These are phyloP conservation scores for Stictonetta naevosa DNA, from an alignment of 2,113 vertebrate genomes.

Conservation along the genomic window DNA sequence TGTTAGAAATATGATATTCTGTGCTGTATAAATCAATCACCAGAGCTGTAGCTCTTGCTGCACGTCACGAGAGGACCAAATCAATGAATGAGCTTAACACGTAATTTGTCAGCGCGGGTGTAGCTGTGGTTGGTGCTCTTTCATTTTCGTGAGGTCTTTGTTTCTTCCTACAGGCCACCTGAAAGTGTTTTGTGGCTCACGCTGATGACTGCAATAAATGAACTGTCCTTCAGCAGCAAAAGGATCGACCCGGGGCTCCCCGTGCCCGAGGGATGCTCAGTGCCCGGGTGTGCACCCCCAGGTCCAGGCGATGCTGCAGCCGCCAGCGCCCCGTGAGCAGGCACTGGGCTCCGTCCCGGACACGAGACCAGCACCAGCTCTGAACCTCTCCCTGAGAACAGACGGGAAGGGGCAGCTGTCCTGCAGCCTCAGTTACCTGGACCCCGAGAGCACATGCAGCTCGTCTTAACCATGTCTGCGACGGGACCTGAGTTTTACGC, in stretches of 20 bases:
- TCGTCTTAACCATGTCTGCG: rapidly evolving
- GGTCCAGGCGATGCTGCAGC: not conserved
- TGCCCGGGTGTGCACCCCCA: rapidly evolving
- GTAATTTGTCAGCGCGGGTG: rapidly evolving
- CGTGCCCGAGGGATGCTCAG: rapidly evolving
- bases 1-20: not conserved
- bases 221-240: not conserved
- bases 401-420: not conserved
- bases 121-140: too few relatives aligned
- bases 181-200: not conserved
- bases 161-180: not conserved
- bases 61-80: not conserved
- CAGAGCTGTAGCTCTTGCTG: not conserved
- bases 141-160: not conserved
- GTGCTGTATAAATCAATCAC: not conserved
- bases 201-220: not conserved
- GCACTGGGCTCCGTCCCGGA: too few relatives aligned
- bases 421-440: not conserved
- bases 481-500: rapidly evolving
- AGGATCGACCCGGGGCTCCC: not conserved
- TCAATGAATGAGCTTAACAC: not conserved
- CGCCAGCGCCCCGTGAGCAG: too few relatives aligned
- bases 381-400: too few relatives aligned
- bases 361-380: not conserved
- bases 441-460: not conserved